Evolutionary conservation across 1,140 invertebrate genomes (phyloP), one percentile per base, ranked within the genome.

Genomic region (Drosophila setifemur): DNA sequence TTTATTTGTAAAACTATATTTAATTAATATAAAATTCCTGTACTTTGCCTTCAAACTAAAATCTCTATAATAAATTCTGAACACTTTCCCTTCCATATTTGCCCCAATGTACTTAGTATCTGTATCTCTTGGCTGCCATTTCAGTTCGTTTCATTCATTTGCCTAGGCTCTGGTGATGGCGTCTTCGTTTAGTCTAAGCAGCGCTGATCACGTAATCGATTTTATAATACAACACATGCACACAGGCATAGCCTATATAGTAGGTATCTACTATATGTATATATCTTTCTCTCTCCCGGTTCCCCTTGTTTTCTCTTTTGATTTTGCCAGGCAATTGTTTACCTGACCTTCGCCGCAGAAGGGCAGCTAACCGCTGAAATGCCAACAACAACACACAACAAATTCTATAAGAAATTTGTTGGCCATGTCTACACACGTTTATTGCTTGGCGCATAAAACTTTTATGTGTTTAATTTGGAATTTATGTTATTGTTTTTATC

Each of bases 391-490:
- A 33, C 19, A 50, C 47, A 18, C 37, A 28, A 55, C 67, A 16
- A 75, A 57, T 40, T 31, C 50, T 40, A 73, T 54, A 52, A 37
- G 48, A 73, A 52, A 69, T 40, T 69, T 14, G 42, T 57, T 64
- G 47, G 60, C 72, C 53, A 83, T 58, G 77, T 76, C 78, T 81
- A 77, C 79, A 85, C 79, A 70, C 57, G 78, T 82, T 85, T 78
- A 85, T 82, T 82, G 78, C 73, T 47, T 49, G 48, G 43, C 73
- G 64, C 78, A 82, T 82, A 78, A 82, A 82, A 73, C 69, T 85
- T 82, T 82, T 82, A 82, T 82, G 78, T 85, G 78, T 82, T 82
- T 82, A 85, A 82, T 82, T 82, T 82, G 79, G 79, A 82, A 85
- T 82, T 85, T 82, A 81, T 74, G 77, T 78, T 85, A 82, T 82